phyloP scores from a whole-genome alignment of 2,888 invertebrate species.

The Tiphia femorata region DNA sequence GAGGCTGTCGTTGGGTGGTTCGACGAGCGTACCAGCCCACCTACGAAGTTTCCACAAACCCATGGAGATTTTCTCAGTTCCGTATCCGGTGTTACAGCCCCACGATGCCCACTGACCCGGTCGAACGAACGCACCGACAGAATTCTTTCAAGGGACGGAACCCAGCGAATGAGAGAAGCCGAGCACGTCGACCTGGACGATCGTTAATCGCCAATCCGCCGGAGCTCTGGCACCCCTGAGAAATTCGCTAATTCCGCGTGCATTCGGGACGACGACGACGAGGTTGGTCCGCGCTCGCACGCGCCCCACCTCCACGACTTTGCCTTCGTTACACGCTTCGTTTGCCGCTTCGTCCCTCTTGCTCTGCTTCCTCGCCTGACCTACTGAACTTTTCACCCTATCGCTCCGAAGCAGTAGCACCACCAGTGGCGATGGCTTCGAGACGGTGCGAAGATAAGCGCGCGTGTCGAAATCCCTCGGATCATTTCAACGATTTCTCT shows the following conservation, averaged over 20 bases:
- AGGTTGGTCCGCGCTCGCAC: no score
- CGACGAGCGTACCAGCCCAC: not conserved
- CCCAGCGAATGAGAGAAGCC: no score
- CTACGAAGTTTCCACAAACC: not conserved
- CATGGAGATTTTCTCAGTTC: no score
- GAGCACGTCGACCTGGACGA: conserved; percentile 10
- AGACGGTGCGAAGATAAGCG: no score
- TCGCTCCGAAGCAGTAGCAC: no score
- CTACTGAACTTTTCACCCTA: conserved; percentile 35
- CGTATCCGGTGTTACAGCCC: no score
- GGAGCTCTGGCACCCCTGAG: conserved; percentile 1
- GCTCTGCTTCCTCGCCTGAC: conserved; percentile 20
- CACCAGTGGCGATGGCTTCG: no score
- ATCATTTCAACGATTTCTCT: not conserved
- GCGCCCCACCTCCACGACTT: no score
- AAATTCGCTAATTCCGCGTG: conserved; percentile 7
- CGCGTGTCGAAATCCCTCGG: no score
- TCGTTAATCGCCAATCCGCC: conserved; percentile 35
- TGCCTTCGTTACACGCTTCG: conserved; percentile 17
- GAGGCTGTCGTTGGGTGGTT: not conserved
- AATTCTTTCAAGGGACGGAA: no score
- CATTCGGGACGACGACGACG: not conserved
- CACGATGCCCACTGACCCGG: no score
- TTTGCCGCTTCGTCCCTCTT: not conserved
- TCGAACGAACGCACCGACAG: no score